Conservation (phyloP, 2,113 vertebrate species). For the Calidris pygmaea region DNA sequence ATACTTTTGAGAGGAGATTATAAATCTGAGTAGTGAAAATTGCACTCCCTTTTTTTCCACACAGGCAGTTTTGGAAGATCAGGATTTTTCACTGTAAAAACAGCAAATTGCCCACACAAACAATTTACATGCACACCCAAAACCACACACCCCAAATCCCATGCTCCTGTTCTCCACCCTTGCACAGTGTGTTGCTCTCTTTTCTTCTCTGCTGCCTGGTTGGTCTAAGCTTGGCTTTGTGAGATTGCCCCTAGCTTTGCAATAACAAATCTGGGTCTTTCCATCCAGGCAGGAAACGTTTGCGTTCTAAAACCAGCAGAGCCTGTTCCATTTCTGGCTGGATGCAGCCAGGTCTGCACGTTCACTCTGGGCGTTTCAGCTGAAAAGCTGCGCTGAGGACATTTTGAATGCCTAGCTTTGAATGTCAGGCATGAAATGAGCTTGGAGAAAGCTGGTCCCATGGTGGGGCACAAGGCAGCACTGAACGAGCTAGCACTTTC, state of each 20-base stretch:
- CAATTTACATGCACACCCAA: conserved; percentile 51
- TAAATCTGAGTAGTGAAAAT: conserved; percentile 54
- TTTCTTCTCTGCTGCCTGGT: not conserved
- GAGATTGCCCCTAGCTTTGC: not conserved
- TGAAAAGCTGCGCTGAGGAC: not conserved
- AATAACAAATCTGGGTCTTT: not conserved
- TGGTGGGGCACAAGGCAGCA: not conserved
- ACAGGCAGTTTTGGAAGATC: conserved; percentile 8
- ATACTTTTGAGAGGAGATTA: conserved; percentile 36
- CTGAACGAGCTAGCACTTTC: not conserved
- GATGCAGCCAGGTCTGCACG: not conserved
- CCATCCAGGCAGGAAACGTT: not conserved
- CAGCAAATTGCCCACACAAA: conserved; percentile 43
- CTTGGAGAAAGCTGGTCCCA: not conserved
- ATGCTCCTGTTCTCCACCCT: conserved; percentile 7
- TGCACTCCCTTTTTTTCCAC: conserved; percentile 14
- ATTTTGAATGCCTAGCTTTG: not conserved
- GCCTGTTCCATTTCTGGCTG: not conserved
- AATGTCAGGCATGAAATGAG: not conserved
- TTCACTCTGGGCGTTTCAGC: not conserved
- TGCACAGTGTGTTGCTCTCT: not conserved
- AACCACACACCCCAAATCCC: conserved; percentile 39
- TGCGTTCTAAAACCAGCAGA: not conserved
- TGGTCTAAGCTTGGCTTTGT: not conserved
- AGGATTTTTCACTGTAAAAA: conserved; percentile 41